phyloP scores from a whole-genome alignment of 2,113 vertebrate genomes.

The Cheilinus undulatus region DNA sequence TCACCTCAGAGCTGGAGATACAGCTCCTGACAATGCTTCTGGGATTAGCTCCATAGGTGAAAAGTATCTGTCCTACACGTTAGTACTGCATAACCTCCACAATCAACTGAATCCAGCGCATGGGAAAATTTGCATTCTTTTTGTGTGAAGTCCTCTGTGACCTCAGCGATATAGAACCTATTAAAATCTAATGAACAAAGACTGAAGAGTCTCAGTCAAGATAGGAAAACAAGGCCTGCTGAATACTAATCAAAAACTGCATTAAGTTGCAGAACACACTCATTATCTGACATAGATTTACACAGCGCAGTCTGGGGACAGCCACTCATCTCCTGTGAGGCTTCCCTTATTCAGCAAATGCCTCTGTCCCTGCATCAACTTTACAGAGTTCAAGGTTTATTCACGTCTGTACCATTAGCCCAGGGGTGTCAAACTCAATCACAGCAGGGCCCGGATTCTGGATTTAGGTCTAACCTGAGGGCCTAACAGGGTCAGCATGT shows the following conservation, averaged over 20 bases:
- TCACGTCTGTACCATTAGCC: no score
- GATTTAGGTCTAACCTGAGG: no score
- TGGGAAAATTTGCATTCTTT: conserved; percentile 41
- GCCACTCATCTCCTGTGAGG: conserved; percentile 22
- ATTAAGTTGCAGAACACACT: conserved; percentile 41
- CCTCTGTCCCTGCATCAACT: no score
- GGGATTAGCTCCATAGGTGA: conserved; percentile 54
- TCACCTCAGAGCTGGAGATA: conserved; percentile 8
- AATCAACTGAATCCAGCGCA: conserved; percentile 9
- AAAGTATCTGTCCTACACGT: conserved; percentile 27
- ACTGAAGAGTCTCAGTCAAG: conserved; percentile 55
- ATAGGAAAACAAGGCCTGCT: conserved; percentile 39
- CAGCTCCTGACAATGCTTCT: conserved; percentile 25
- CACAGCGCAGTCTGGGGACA: conserved; percentile 26
- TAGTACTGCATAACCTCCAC: conserved; percentile 8
- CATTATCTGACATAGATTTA: conserved; percentile 48
- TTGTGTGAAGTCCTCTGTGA: conserved; percentile 52
- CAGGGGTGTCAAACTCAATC: no score
- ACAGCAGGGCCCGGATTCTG: no score
- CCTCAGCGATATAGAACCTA: conserved; percentile 50
- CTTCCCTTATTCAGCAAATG: conserved; percentile 39
- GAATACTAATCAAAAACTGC: conserved; percentile 65
- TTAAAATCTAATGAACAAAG: conserved; percentile 65
- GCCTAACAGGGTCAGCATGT: no score
- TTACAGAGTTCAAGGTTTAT: conserved; percentile 3